Conservation (phyloP, 1,140 invertebrate species). For the Battus philenor region DNA sequence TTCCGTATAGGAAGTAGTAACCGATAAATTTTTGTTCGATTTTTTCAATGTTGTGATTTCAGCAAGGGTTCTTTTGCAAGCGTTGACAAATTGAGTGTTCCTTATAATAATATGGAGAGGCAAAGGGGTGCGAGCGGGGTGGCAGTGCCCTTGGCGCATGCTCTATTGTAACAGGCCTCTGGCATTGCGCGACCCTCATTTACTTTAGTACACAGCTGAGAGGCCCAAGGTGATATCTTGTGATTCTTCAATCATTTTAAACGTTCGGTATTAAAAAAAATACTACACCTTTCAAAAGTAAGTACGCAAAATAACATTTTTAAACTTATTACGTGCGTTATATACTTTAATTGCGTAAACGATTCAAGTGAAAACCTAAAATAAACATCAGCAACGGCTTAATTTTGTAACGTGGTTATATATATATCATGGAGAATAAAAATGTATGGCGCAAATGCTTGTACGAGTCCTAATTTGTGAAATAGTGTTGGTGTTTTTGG, state of each 20-base stretch:
- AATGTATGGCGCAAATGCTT: conserved; percentile 14
- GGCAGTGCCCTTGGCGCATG: conserved; percentile 50
- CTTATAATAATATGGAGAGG: conserved; percentile 32
- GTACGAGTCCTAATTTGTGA: neutral
- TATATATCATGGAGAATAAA: conserved; percentile 4
- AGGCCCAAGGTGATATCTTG: conserved; percentile 36
- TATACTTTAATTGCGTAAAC: neutral
- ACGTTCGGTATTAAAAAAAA: conserved; percentile 52
- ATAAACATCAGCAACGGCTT: conserved; percentile 5
- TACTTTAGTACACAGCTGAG: conserved; percentile 65
- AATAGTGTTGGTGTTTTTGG: no score
- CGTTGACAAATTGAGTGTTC: conserved; percentile 29
- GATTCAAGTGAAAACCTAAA: conserved; percentile 8
- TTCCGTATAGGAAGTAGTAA: neutral
- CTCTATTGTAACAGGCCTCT: conserved; percentile 42
- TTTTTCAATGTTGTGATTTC: conserved; percentile 1
- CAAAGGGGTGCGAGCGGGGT: conserved; percentile 48
- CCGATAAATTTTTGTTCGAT: neutral
- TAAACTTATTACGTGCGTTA: neutral
- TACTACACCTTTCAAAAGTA: conserved; percentile 59
- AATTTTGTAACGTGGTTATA: conserved; percentile 9
- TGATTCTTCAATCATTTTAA: conserved; percentile 27
- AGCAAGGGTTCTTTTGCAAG: conserved; percentile 36
- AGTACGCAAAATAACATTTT: conserved; percentile 29
- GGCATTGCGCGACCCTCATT: conserved; percentile 40